Base-by-base conservation (phyloP, 2,888 invertebrate species). In the Synanthedon tipuliformis region DNA sequence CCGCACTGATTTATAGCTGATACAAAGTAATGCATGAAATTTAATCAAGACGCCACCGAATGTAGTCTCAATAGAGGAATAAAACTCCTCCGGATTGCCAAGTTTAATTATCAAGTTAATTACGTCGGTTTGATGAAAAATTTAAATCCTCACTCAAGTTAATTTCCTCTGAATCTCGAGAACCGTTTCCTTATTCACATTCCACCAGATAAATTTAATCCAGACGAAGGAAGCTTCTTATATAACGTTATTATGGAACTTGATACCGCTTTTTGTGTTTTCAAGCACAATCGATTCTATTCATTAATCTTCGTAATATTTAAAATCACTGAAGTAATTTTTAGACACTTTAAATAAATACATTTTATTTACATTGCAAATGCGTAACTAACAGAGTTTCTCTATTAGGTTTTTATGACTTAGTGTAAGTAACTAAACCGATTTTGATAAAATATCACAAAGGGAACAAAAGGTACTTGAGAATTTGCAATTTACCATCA, bases 51-150 rank as follows among this genome's bases (percentile, higher is more conserved):
- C 59, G 13, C 23, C 18, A 61, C 62, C 60, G 58, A 63, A 58
- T 65, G 61, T 65, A 72, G 65, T 71, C 73, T 74, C 71, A 66
- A 73, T 76, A 73, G 73, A 72, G 69, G 71, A 75, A 78, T 77
- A 72, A 75, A 75, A 71, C 69, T 65, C 67, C 59, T 48, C 55
- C 57, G 71, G 75, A 75, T 74, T 76, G 68, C 76, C 71, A 74
- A 79, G 75, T 82, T 84, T 83, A 80, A 82, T 82, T 81, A 81
- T 75, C 73, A 81, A 84, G 77, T 80, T 84, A 83, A 83, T 84
- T 80, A 83, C 75, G 70, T 78, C 71, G 76, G 81, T 81, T 75
- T 76, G 78, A 83, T 82, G 81, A 85, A 83, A 82, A 83, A 78
- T 83, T 82, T 78, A 75, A 81, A 81, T 78, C 79, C 69, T 71